Conservation (phyloP, 2,113 vertebrate genomes). For the Melanocharis versteri region DNA sequence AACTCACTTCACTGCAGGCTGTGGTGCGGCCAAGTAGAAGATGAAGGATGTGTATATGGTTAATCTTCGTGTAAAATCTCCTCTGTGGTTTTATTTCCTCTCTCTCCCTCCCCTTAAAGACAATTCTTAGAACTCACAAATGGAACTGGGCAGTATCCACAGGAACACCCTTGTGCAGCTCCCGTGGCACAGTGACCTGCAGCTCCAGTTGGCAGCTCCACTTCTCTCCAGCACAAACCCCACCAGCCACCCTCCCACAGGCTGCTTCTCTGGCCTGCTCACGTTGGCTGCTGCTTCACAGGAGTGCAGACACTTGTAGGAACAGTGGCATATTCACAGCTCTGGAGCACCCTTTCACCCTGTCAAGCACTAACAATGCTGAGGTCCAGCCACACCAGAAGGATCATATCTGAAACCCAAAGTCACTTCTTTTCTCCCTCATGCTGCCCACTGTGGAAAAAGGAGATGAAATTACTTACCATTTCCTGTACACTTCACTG, state of each 20-base stretch:
- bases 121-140: background rate
- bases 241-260: background rate
- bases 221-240: background rate
- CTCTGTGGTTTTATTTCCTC: background rate
- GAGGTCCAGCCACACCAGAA: background rate
- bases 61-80: background rate
- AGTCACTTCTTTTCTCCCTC: background rate
- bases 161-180: background rate
- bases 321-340: background rate
- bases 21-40: background rate
- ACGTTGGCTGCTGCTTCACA: background rate
- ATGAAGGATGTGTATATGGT: background rate
- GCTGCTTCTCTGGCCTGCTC: background rate
- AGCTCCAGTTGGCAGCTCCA: conserved; percentile 26
- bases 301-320: background rate
- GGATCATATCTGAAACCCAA: background rate
- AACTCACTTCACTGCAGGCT: background rate
- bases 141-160: background rate
- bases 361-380: background rate
- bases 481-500: background rate
- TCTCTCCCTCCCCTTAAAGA: background rate
- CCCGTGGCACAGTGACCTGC: background rate
- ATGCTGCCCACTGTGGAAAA: background rate
- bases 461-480: background rate
- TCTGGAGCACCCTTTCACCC: background rate